Conservation (phyloP, 2,113 vertebrate genomes). For the Ovis canadensis region DNA sequence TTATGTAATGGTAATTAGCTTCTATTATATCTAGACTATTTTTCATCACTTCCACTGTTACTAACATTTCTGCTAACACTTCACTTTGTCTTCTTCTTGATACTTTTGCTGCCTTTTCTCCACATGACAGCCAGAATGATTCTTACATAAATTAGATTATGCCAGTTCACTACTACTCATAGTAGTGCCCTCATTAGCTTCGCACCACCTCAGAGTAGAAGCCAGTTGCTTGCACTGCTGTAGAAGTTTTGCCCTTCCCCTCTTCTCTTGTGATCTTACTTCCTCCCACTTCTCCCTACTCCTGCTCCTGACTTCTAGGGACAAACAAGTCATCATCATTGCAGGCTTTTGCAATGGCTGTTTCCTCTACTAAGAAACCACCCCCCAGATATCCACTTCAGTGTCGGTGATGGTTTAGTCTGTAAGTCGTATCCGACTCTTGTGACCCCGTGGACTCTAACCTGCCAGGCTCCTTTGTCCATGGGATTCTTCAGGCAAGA, state of each 20-base stretch:
- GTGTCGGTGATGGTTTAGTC: neutral
- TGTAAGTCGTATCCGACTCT: fast-evolving
- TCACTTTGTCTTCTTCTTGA: neutral
- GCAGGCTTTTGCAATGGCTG: neutral
- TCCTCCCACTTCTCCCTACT: neutral
- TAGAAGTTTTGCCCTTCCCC: fast-evolving
- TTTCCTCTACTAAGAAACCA: neutral
- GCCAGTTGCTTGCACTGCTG: no score
- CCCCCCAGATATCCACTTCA: neutral
- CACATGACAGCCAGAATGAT: neutral
- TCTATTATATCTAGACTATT: neutral
- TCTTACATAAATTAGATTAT: neutral
- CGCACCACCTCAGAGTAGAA: neutral
- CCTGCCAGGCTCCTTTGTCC: neutral
- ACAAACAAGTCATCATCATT: neutral
- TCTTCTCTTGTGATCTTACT: neutral
- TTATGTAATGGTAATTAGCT: neutral
- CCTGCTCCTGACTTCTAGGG: neutral
- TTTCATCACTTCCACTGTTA: neutral
- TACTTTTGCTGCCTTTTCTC: neutral
- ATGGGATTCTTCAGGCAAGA: neutral
- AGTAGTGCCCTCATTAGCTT: neutral
- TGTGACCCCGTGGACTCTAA: neutral
- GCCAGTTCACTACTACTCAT: neutral
- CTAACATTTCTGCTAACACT: neutral